Base-by-base conservation (phyloP, 2,888 invertebrate species). In the Cryptophagus acutangulus region DNA sequence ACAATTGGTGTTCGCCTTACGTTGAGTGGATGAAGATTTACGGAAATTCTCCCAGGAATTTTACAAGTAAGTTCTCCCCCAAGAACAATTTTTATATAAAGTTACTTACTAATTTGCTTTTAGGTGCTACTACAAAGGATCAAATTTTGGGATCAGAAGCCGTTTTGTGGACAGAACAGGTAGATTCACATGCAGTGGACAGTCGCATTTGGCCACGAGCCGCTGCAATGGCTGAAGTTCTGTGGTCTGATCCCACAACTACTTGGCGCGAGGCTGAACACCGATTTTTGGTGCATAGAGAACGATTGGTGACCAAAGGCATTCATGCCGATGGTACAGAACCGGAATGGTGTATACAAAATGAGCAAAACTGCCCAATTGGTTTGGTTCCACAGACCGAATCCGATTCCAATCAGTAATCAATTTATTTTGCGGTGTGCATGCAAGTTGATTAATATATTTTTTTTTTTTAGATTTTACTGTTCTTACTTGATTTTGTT, bases 1-100 rank as follows among this genome's bases (percentile, higher is more conserved):
- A 84, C 57, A 92, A 92, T 63, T 92, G 92, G 92, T 92, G 91
- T 62, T 80, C 88, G 0, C 91, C 91, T 0, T 92, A 89, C 69
- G 89, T 84, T 56, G 86, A 88, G 2, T 92, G 91, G 91, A 88
- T 91, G 66, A 82, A 79, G 58, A 80, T 90, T 1, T 92, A 92
- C 56, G 79, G 82, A 18, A 90, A 90, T 64, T 81, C 79, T 46
- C 83, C 84, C 0, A 69, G 74, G 15, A 58, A 63, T 5, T 78
- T 88, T 45, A 78, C 75, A n/a, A 71, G 73, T 62, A 53, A 45
- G 37, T 39, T 4, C 38, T 26, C 17, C n/a, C 13, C 13, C 13
- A 31, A 20, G 6, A 8, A 8, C 6, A 20, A 8, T n/a, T 20
- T 20, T 20, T 6, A 20, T 20, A 20, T 20, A 20, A 6, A 20